A percentile compares a stretch with the other conserved stretches of the same genome.
Evolutionary conservation across 2,888 invertebrate species (phyloP).

Genomic region (Nephrotoma flavescens): DNA sequence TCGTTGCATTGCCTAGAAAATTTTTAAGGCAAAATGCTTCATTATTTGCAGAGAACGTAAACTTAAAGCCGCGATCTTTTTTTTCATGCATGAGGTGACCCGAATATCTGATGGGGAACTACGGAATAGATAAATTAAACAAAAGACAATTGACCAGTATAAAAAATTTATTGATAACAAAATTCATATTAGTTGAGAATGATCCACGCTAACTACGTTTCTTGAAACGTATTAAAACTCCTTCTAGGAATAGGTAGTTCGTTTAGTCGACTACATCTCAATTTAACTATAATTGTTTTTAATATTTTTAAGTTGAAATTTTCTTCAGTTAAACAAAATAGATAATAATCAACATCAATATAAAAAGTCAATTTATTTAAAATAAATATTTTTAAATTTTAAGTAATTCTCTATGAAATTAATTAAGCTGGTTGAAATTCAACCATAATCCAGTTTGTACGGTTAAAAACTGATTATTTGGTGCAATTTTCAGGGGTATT

Average conservation of each 20-base stretch:
- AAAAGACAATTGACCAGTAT: not conserved
- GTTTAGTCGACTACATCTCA: not conserved
- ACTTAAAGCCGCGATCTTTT: no score
- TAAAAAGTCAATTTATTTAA: no score
- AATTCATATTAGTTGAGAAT: not conserved
- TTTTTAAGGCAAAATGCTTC: no score
- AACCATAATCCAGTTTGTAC: constrained; percentile 8
- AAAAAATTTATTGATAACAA: not conserved
- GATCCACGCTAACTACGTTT: not conserved
- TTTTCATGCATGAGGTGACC: no score
- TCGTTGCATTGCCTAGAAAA: no score
- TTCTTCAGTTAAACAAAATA: not conserved
- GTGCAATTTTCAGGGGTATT: constrained; percentile 6
- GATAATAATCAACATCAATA: not conserved
- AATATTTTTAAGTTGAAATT: no score
- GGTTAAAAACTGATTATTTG: constrained; percentile 1
- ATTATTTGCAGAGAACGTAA: no score
- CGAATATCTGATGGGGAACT: no score
- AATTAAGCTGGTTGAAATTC: constrained; percentile 5
- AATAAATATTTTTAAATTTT: not conserved
- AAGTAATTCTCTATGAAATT: not conserved
- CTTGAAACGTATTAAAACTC: not conserved
- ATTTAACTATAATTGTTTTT: not conserved
- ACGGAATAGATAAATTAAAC: no score
- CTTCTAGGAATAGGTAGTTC: not conserved